Conservation (phyloP, 2,888 invertebrate species). For the Lasioglossum zephyrum region DNA sequence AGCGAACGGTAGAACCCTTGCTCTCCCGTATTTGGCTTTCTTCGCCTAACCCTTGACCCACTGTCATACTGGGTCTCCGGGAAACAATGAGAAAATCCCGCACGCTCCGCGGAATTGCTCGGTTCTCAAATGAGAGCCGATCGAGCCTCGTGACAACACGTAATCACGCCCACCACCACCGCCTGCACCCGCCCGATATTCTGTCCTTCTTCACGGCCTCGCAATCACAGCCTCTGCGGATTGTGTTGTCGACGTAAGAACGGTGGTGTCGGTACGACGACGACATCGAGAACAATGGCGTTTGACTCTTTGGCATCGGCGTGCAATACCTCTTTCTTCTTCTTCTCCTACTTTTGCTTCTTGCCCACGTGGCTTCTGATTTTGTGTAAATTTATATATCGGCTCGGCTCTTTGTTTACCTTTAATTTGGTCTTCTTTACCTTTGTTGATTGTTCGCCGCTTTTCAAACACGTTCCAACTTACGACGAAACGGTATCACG, state of each 20-base stretch:
- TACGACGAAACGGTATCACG: background rate
- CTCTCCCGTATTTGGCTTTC: slow-evolving; percentile 43
- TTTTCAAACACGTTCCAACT: background rate
- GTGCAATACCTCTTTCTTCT: background rate
- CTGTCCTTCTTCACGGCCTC: slow-evolving; percentile 10
- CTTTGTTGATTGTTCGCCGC: background rate
- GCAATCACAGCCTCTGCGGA: slow-evolving; percentile 40
- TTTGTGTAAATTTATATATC: slow-evolving; percentile 7
- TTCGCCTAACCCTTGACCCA: slow-evolving; percentile 68
- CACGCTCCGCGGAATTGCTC: slow-evolving; percentile 33
- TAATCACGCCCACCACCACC: slow-evolving; percentile 39
- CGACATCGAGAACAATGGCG: slow-evolving; percentile 12
- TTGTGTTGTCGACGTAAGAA: slow-evolving; percentile 10
- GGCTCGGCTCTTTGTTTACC: background rate
- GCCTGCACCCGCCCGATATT: background rate
- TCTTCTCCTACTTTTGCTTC: background rate
- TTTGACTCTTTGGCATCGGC: slow-evolving; percentile 14
- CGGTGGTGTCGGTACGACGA: too few relatives aligned
- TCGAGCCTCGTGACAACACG: slow-evolving; percentile 39
- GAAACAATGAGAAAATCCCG: slow-evolving; percentile 63
- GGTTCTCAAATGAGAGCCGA: slow-evolving; percentile 51
- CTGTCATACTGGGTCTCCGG: slow-evolving; percentile 39
- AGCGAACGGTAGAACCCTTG: slow-evolving; percentile 20
- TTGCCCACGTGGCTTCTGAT: background rate
- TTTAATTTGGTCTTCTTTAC: background rate